These are phyloP conservation scores for Oreocharis arfaki DNA, from an alignment of 2,113 vertebrate genomes.

Conservation along the genomic window DNA sequence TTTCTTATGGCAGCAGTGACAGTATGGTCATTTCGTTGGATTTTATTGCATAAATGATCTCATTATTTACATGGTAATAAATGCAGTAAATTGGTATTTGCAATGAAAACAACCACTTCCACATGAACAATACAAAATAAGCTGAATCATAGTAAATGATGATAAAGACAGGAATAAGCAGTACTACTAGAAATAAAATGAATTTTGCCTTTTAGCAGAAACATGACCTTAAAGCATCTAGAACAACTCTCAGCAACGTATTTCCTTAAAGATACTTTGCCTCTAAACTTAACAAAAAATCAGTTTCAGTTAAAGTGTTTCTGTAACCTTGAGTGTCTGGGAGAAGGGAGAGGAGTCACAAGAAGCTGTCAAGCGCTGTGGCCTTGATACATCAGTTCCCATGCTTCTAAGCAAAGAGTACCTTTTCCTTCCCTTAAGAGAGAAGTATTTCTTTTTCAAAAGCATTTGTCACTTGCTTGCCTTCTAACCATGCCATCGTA, in stretches of 20 bases:
- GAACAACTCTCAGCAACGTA: neutral
- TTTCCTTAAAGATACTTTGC: neutral
- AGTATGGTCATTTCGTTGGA: neutral
- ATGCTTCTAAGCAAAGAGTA: neutral
- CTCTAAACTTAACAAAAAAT: neutral
- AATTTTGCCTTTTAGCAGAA: neutral
- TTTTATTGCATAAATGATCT: neutral
- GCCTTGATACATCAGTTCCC: neutral
- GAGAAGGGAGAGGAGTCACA: neutral
- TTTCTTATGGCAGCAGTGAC: neutral
- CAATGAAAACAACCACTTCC: neutral
- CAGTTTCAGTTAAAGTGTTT: neutral
- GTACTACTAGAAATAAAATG: neutral
- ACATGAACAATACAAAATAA: neutral
- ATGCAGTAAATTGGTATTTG: neutral
- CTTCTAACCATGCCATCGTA: neutral
- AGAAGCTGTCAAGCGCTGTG: neutral
- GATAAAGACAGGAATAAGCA: neutral
- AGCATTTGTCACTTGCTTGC: neutral
- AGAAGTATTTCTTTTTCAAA: neutral
- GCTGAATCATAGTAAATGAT: neutral
- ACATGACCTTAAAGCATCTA: neutral
- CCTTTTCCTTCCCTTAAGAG: neutral
- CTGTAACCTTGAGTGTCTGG: neutral
- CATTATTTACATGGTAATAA: neutral